phyloP scores from a whole-genome alignment of 2,888 invertebrate genomes.

The Lithophane semibrunnea region DNA sequence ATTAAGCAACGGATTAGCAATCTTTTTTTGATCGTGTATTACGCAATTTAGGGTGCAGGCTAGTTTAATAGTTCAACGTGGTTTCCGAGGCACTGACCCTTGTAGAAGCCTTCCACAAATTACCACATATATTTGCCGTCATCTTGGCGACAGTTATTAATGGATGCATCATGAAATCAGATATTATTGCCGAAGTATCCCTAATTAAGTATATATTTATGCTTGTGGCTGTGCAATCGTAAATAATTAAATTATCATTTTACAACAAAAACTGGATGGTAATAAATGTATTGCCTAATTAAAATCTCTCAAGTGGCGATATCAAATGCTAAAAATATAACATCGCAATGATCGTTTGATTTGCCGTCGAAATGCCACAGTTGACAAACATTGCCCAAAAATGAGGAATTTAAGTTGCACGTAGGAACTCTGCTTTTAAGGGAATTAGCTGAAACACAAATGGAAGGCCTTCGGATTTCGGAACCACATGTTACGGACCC shows the following conservation, averaged over 20 bases:
- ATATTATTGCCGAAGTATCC: not conserved
- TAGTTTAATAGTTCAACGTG: too few species aligned
- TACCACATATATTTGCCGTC: too few species aligned
- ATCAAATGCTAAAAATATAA: not conserved
- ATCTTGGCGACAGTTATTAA: too few species aligned
- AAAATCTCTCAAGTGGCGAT: not conserved
- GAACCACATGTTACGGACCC: conserved; percentile 14
- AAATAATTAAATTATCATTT: not conserved
- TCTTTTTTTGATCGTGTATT: too few species aligned
- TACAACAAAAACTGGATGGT: not conserved
- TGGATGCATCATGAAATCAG: not conserved
- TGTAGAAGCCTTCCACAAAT: not conserved
- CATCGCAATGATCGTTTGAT: not conserved
- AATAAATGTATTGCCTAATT: not conserved
- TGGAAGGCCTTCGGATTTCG: not conserved
- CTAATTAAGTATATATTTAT: too few species aligned
- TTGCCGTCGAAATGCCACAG: not conserved
- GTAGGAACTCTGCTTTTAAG: not conserved
- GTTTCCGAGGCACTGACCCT: not conserved
- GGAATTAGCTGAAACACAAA: not conserved
- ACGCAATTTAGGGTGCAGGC: too few species aligned
- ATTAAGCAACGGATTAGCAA: too few species aligned
- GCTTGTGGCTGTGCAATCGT: too few species aligned
- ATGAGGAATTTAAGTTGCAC: not conserved
- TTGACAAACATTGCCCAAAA: conserved; percentile 1